Conservation (phyloP, 2,113 vertebrate species). For the Poeciliopsis turrubarensis region DNA sequence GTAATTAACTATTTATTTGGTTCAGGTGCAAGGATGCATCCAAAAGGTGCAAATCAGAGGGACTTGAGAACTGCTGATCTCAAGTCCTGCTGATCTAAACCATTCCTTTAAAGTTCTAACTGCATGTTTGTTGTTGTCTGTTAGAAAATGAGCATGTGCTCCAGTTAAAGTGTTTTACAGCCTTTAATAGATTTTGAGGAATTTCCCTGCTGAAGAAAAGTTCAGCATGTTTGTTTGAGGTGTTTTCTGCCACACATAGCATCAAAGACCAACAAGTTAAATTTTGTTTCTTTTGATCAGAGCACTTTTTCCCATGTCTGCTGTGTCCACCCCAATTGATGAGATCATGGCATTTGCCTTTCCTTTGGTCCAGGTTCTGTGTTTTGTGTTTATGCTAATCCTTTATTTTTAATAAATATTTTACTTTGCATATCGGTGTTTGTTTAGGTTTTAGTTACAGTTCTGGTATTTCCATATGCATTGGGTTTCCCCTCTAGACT, state of each 20-base stretch:
- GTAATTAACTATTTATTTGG: too few relatives aligned
- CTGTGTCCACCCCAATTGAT: not conserved
- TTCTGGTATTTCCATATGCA: not conserved
- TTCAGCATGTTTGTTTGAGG: not conserved
- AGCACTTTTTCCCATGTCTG: not conserved
- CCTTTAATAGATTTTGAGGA: not conserved
- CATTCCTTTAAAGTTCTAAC: not conserved
- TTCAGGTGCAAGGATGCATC: too few relatives aligned
- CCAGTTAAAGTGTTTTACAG: not conserved
- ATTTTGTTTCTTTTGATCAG: not conserved
- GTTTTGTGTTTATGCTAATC: not conserved
- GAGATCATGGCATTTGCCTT: not conserved
- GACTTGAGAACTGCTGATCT: too few relatives aligned
- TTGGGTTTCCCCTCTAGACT: not conserved
- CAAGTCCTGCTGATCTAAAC: too few relatives aligned
- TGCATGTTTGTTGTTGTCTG: not conserved
- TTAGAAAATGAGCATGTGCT: too few relatives aligned
- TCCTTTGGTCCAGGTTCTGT: not conserved
- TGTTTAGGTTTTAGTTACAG: not conserved
- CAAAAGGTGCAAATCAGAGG: too few relatives aligned
- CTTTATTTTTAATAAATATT: not conserved
- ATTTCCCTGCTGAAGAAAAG: not conserved
- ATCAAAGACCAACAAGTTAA: not conserved
- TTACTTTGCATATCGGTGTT: not conserved
- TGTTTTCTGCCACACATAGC: not conserved